A percentile compares a stretch with the other conserved stretches of the same genome.
These are phyloP conservation scores for Tinamus guttatus DNA, from an alignment of 2,113 vertebrate species.

Conservation along the genomic window DNA sequence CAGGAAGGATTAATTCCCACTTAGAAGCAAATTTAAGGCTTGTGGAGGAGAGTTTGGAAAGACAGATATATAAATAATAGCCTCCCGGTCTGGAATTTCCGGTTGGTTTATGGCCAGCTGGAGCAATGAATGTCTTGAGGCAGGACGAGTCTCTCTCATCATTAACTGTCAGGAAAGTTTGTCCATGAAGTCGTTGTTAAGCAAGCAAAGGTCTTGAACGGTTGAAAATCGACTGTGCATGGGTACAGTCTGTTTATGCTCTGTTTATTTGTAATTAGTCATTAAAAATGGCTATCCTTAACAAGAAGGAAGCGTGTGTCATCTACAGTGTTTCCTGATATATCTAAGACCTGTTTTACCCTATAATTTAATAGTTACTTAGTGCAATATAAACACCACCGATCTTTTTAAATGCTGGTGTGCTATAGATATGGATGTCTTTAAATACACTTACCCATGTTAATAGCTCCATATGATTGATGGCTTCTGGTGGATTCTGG, in stretches of 20 bases:
- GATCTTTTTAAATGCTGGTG: background rate
- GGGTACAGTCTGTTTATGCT: background rate
- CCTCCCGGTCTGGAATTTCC: slow-evolving; percentile 59
- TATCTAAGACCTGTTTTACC: background rate
- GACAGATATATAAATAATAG: slow-evolving; percentile 37
- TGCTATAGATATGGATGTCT: fast-evolving
- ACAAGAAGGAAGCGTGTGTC: background rate
- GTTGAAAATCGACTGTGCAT: background rate
- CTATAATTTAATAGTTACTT: background rate
- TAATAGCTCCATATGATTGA: background rate
- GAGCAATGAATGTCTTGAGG: background rate
- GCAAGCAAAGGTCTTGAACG: background rate
- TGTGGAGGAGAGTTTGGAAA: background rate
- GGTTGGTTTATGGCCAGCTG: slow-evolving; percentile 38
- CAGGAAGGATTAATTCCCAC: background rate
- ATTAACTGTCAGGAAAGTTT: slow-evolving; percentile 45
- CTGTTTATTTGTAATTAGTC: background rate
- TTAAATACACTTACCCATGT: fast-evolving
- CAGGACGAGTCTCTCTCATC: slow-evolving; percentile 33
- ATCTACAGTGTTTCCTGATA: background rate
- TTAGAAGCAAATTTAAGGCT: background rate
- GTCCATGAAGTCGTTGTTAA: background rate
- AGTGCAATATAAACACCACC: background rate
- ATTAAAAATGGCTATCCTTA: slow-evolving; percentile 1
- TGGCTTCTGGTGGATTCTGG: background rate